Conservation (phyloP, 2,888 invertebrate species). For the Yponomeuta cagnagella region DNA sequence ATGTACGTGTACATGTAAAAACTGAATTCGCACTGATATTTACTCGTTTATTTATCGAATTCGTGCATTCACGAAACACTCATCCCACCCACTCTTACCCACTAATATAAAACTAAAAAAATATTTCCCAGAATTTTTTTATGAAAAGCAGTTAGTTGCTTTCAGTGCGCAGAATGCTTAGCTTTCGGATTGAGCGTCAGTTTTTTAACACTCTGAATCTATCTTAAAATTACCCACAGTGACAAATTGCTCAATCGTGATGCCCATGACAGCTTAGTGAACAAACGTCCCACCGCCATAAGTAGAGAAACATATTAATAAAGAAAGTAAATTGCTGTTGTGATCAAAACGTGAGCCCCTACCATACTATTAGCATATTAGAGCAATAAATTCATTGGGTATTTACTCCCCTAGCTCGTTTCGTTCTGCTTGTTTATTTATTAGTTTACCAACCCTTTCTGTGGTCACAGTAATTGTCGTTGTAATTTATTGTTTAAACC, state of each 20-base stretch:
- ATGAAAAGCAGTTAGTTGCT: no score
- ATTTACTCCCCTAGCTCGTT: neutral
- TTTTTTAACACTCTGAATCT: neutral
- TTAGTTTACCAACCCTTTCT: neutral
- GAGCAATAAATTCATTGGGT: neutral
- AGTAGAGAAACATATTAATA: neutral
- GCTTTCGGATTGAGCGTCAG: no score
- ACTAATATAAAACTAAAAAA: no score
- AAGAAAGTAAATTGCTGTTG: neutral
- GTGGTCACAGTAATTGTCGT: neutral
- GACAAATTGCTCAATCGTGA: neutral
- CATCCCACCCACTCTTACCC: no score
- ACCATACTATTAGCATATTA: neutral
- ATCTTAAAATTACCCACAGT: neutral
- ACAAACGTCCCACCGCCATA: neutral
- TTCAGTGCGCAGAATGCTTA: no score
- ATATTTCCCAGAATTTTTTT: no score
- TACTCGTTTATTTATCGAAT: no score
- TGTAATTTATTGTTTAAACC: neutral
- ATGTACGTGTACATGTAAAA: no score
- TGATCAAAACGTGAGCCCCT: neutral
- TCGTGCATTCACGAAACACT: no score
- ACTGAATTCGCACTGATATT: no score
- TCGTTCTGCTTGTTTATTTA: neutral
- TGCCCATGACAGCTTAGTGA: neutral